phyloP scores from a whole-genome alignment of 2,113 vertebrate genomes.

The Rhizomys pruinosus region DNA sequence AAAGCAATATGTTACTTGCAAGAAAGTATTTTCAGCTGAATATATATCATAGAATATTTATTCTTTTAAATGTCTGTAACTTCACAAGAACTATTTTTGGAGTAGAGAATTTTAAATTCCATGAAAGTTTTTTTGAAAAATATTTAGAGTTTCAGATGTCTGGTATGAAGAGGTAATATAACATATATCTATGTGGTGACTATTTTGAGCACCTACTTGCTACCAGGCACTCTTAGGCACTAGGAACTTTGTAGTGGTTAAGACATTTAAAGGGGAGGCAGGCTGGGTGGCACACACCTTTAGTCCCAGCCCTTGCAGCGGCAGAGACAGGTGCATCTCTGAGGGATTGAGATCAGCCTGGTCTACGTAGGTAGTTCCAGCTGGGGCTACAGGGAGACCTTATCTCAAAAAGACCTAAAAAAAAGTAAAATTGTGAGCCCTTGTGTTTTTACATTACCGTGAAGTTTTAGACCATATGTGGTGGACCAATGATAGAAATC shows the following conservation, averaged over 20 bases:
- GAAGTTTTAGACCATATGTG: not conserved
- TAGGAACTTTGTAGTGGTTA: not conserved
- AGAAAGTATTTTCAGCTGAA: slow-evolving; percentile 82
- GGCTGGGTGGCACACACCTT: too few relatives aligned
- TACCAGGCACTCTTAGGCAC: not conserved
- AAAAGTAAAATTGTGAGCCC: too few relatives aligned
- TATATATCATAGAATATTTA: slow-evolving; percentile 74
- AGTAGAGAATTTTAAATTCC: slow-evolving; percentile 23
- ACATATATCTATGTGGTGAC: not conserved
- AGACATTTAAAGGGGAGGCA: not conserved
- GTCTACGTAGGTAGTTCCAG: too few relatives aligned
- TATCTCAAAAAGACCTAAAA: too few relatives aligned
- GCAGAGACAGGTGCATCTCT: too few relatives aligned
- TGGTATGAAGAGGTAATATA: not conserved
- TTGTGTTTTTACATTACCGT: not conserved
- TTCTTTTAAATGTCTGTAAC: slow-evolving; percentile 63
- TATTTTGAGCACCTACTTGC: not conserved
- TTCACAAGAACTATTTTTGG: slow-evolving; percentile 63
- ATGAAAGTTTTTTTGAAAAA: not conserved
- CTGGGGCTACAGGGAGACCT: too few relatives aligned
- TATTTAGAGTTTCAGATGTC: not conserved
- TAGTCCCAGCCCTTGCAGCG: too few relatives aligned
- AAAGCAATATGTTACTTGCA: slow-evolving; percentile 80
- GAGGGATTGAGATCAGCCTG: too few relatives aligned
- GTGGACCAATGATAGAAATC: not conserved